Conservation (phyloP, 1,140 invertebrate genomes). For the Xylocopa sonorina region DNA sequence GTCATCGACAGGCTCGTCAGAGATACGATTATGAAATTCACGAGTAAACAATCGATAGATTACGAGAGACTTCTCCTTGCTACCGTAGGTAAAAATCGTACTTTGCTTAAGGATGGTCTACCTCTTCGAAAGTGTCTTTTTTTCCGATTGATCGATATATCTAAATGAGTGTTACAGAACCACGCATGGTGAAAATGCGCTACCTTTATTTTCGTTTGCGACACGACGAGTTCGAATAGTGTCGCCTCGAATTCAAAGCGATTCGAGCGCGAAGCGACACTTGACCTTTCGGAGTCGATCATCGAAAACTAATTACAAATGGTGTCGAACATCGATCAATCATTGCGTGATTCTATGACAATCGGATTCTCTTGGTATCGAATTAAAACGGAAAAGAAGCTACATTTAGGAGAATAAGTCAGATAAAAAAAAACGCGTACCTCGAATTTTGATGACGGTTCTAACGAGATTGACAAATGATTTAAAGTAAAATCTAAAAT, state of each 20-base stretch:
- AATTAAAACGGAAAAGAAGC: not conserved
- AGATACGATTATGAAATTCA: slow-evolving; percentile 23
- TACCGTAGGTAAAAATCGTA: slow-evolving; percentile 48
- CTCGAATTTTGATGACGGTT: slow-evolving; percentile 23
- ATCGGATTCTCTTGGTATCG: not conserved
- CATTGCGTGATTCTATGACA: slow-evolving; percentile 2
- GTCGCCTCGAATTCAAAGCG: not conserved
- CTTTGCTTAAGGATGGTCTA: not conserved
- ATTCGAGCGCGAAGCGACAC: slow-evolving; percentile 3
- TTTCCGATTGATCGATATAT: not conserved
- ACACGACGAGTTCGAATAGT: not conserved
- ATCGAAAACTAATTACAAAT: not conserved
- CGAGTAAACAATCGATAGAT: slow-evolving; percentile 39
- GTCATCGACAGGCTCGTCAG: slow-evolving; percentile 52
- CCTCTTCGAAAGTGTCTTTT: slow-evolving; percentile 18
- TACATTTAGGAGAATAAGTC: slow-evolving; percentile 33
- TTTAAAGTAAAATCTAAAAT: not conserved
- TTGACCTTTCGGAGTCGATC: not conserved
- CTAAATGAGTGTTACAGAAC: not conserved
- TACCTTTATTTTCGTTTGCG: not conserved
- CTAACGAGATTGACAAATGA: not conserved
- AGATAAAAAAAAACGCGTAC: slow-evolving; percentile 45
- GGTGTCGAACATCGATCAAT: not conserved
- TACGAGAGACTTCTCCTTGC: slow-evolving; percentile 39
- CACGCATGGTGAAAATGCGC: not conserved